phyloP scores from a whole-genome alignment of 1,140 invertebrate genomes.

The Sitophilus oryzae region DNA sequence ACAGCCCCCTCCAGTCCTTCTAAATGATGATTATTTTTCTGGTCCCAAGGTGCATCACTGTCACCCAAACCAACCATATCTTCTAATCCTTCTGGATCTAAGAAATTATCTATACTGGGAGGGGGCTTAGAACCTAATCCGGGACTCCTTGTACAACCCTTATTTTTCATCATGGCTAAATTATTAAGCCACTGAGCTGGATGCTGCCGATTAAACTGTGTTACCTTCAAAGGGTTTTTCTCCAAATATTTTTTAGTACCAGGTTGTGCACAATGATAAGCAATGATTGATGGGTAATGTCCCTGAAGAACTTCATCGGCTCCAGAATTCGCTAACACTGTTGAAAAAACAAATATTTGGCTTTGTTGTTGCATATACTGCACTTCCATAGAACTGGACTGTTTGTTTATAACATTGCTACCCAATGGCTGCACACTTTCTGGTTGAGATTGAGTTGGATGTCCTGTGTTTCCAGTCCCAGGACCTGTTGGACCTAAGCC shows the following conservation, averaged over 20 bases:
- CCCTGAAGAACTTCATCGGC: slow-evolving; percentile 86
- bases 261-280: slow-evolving; percentile 91
- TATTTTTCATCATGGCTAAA: slow-evolving; percentile 68
- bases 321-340: slow-evolving; percentile 86
- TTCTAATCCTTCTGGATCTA: slow-evolving; percentile 49
- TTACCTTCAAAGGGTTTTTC: slow-evolving; percentile 86
- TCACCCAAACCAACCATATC: slow-evolving; percentile 47
- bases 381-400: slow-evolving; percentile 71
- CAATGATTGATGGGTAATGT: slow-evolving; percentile 86
- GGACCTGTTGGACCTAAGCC: slow-evolving; percentile 19
- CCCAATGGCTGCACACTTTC: slow-evolving; percentile 66
- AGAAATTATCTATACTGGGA: slow-evolving; percentile 45
- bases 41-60: slow-evolving; percentile 42
- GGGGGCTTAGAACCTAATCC: slow-evolving; percentile 35
- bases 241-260: slow-evolving; percentile 92
- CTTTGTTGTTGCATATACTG: slow-evolving; percentile 93
- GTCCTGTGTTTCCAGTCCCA: slow-evolving; percentile 55
- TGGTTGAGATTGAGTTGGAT: slow-evolving; percentile 39
- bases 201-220: slow-evolving; percentile 76
- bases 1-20: slow-evolving; percentile 39
- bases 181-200: slow-evolving; percentile 76
- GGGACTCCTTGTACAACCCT: slow-evolving; percentile 53
- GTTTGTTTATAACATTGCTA: slow-evolving; percentile 73
- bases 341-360: slow-evolving; percentile 97
- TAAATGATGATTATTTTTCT: slow-evolving; percentile 42